Evolutionary conservation across 2,888 invertebrate species (phyloP).

Genomic region (Cyaniris semiargus): DNA sequence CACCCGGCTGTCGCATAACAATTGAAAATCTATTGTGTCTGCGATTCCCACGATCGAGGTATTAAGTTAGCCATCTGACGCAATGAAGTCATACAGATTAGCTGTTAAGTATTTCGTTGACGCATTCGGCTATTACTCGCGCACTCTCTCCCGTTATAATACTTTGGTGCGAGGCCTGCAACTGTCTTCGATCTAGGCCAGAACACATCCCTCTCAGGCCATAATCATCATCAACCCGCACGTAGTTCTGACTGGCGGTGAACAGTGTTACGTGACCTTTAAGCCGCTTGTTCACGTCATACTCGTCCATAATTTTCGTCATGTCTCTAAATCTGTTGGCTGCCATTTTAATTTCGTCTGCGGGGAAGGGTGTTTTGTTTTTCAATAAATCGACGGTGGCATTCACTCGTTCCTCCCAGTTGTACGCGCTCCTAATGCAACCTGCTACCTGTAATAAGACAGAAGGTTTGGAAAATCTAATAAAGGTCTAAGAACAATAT

Average conservation of each 20-base stretch:
- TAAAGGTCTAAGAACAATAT: not conserved
- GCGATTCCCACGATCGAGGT: too few relatives aligned
- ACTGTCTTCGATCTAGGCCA: constrained; percentile 74
- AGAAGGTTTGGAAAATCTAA: not conserved
- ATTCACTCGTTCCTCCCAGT: constrained; percentile 83
- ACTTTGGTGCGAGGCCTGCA: constrained; percentile 93
- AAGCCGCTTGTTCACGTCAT: constrained; percentile 84
- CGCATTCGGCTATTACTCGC: constrained; percentile 83
- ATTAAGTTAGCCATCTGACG: too few relatives aligned
- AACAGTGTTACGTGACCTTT: constrained; percentile 88
- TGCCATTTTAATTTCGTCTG: constrained; percentile 80
- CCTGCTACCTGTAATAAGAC: not conserved
- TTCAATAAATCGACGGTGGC: constrained; percentile 76
- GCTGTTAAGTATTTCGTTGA: constrained; percentile 44
- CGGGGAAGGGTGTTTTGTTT: constrained; percentile 44
- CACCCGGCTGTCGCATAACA: too few relatives aligned
- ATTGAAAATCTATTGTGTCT: too few relatives aligned
- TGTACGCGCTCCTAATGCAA: constrained; percentile 45
- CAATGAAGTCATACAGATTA: not conserved
- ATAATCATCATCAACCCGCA: constrained; percentile 92
- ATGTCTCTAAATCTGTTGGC: constrained; percentile 91
- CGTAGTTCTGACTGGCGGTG: constrained; percentile 92
- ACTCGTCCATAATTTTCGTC: constrained; percentile 87
- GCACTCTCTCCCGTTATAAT: constrained; percentile 90
- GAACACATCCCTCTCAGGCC: constrained; percentile 90